Percentiles rank a stretch among this genome's conserved stretches.
Evolutionary conservation across 2,113 vertebrate genomes (phyloP).

Genomic region (Callospermophilus lateralis): DNA sequence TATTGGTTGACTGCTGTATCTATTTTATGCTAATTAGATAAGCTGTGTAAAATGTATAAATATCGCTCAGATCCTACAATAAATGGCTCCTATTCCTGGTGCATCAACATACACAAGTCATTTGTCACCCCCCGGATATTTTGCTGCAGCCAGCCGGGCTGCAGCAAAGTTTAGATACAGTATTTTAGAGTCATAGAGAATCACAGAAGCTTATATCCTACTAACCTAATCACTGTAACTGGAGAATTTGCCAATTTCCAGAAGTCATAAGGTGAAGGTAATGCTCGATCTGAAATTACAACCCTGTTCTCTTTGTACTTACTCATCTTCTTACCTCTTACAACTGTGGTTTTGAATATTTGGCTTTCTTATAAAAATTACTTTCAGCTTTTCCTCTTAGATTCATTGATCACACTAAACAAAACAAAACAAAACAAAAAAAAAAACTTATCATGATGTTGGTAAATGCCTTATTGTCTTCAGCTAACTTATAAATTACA

Average conservation of each 20-base stretch:
- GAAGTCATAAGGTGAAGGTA: background rate
- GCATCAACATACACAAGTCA: too few species aligned
- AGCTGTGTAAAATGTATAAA: too few species aligned
- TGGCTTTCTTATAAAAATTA: background rate
- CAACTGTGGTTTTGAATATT: background rate
- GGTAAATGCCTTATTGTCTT: background rate
- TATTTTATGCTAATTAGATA: too few species aligned
- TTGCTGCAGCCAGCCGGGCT: too few species aligned
- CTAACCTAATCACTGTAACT: background rate
- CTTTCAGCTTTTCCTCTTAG: background rate
- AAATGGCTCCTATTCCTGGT: too few species aligned
- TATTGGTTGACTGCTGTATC: too few species aligned
- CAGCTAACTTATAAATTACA: background rate
- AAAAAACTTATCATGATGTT: background rate
- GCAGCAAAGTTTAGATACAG: background rate
- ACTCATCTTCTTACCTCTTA: background rate
- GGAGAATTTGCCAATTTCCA: background rate
- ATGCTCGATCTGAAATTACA: background rate
- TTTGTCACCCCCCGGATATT: too few species aligned
- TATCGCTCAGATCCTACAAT: too few species aligned
- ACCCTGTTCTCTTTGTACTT: background rate
- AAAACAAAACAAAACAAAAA: too few species aligned
- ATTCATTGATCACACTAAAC: background rate
- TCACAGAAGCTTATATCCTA: background rate
- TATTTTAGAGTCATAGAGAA: background rate